A percentile compares a stretch with the other conserved stretches of the same genome.
Conservation (phyloP, 2,888 invertebrate species). For the Catocala fraxini region DNA sequence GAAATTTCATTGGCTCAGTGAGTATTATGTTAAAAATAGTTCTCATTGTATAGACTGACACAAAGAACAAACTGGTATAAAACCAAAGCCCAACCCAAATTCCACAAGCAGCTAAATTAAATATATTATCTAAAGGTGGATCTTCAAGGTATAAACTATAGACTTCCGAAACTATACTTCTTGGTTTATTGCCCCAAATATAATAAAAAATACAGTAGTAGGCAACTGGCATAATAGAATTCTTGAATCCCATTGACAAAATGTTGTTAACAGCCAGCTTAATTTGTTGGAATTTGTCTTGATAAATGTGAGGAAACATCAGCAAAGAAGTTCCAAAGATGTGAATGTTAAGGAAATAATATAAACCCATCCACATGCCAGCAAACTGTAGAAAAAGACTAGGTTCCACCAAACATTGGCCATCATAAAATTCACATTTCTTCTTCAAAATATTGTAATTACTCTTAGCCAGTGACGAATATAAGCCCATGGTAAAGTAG, state of each 20-base stretch:
- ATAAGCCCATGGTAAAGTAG: slow-evolving; percentile 90
- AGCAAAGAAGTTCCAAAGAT: slow-evolving; percentile 86
- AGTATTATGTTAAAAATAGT: slow-evolving; percentile 91
- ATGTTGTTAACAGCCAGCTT: slow-evolving; percentile 87
- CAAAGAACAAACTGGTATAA: slow-evolving; percentile 90
- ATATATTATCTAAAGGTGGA: slow-evolving; percentile 80
- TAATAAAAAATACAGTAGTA: slow-evolving; percentile 89
- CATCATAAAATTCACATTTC: slow-evolving; percentile 77
- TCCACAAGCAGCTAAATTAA: slow-evolving; percentile 78
- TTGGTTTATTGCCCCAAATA: slow-evolving; percentile 87
- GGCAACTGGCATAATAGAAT: slow-evolving; percentile 89
- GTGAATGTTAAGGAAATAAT: slow-evolving; percentile 87
- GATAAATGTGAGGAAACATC: slow-evolving; percentile 91
- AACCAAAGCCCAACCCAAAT: slow-evolving; percentile 90
- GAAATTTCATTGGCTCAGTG: slow-evolving; percentile 90
- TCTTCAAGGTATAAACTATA: slow-evolving; percentile 86
- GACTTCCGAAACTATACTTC: slow-evolving; percentile 81
- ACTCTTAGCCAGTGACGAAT: slow-evolving; percentile 89
- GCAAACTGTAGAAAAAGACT: slow-evolving; percentile 90
- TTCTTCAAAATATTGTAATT: slow-evolving; percentile 86
- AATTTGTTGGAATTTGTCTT: slow-evolving; percentile 90
- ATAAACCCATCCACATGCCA: slow-evolving; percentile 90
- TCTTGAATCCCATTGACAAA: slow-evolving; percentile 87
- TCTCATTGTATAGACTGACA: slow-evolving; percentile 91
- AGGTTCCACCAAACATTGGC: slow-evolving; percentile 89